Evolutionary conservation across 37 sponge, comb jelly and placozoan genomes (phyloP).

Genomic region (Geodia barretti): DNA sequence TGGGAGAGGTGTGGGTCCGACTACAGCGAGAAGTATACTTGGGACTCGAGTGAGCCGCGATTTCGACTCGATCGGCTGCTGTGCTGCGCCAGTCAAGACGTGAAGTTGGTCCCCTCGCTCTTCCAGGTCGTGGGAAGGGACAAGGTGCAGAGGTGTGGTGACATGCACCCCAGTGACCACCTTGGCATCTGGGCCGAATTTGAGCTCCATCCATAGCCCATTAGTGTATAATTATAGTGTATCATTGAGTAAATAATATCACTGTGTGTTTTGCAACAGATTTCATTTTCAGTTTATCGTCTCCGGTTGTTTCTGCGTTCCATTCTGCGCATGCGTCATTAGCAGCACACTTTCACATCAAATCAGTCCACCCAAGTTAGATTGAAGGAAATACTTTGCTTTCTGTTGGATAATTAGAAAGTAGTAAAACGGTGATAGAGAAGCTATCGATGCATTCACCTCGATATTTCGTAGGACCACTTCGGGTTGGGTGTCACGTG

Average conservation of each 20-base stretch:
- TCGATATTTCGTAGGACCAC: conserved; percentile 27
- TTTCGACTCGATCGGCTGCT: conserved; percentile 63
- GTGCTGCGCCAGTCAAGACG: conserved; percentile 9
- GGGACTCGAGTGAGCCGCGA: conserved; percentile 52
- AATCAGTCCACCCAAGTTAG: conserved; percentile 47
- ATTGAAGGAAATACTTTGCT: conserved; percentile 41
- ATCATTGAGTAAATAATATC: background rate
- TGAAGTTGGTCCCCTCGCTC: conserved; percentile 7
- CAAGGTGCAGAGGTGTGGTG: background rate
- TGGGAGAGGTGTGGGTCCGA: conserved; percentile 61
- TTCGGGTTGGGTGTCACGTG: background rate
- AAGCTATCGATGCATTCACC: background rate
- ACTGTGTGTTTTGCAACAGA: background rate
- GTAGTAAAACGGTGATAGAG: background rate
- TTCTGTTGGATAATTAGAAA: conserved; percentile 30
- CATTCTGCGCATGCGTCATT: too few relatives aligned
- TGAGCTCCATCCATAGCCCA: too few relatives aligned
- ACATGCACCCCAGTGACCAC: conserved; percentile 72
- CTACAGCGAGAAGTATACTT: conserved; percentile 49
- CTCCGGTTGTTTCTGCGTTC: background rate
- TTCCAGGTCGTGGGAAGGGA: conserved; percentile 62
- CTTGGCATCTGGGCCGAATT: conserved; percentile 60
- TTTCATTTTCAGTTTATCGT: background rate
- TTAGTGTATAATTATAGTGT: too few relatives aligned
- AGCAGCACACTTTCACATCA: too few relatives aligned